phyloP scores from a whole-genome alignment of 2,113 vertebrate genomes.

The Oophaga pumilio region DNA sequence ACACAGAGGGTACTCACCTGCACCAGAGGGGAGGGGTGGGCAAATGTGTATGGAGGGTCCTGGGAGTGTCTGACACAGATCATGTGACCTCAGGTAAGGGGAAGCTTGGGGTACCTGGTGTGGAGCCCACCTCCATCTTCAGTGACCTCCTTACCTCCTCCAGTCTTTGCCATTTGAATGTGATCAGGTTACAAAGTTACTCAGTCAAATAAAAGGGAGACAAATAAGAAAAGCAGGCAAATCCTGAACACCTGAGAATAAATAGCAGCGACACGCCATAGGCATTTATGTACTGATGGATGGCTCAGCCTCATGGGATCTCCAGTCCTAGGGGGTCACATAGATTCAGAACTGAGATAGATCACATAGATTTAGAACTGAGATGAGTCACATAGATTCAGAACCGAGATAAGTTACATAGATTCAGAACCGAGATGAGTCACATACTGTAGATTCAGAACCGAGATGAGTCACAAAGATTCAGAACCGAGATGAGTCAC shows the following conservation, averaged over 20 bases:
- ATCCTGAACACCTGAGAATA: neutral
- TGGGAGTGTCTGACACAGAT: slow-evolving; percentile 12
- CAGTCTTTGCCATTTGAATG: slow-evolving; percentile 25
- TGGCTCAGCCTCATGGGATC: neutral
- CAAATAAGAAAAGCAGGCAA: slow-evolving; percentile 18
- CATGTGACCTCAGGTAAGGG: slow-evolving; percentile 55
- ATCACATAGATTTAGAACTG: too few relatives aligned
- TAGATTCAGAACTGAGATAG: too few relatives aligned
- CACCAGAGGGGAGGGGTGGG: neutral
- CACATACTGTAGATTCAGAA: too few relatives aligned
- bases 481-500: too few relatives aligned
- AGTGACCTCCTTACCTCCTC: neutral
- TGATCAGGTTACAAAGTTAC: slow-evolving; percentile 44
- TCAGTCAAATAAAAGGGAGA: slow-evolving; percentile 41
- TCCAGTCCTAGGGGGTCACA: neutral
- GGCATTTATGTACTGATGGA: neutral
- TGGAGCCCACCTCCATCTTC: slow-evolving; percentile 2
- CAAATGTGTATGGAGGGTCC: neutral
- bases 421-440: too few relatives aligned
- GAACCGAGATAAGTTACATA: too few relatives aligned
- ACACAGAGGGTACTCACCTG: slow-evolving; percentile 13
- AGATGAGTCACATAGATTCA: too few relatives aligned
- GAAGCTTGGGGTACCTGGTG: neutral
- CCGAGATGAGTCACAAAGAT: too few relatives aligned
- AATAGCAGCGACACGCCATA: too few relatives aligned